Evolutionary conservation across 1,140 invertebrate genomes (phyloP).

Genomic region (Papilio glaucus): DNA sequence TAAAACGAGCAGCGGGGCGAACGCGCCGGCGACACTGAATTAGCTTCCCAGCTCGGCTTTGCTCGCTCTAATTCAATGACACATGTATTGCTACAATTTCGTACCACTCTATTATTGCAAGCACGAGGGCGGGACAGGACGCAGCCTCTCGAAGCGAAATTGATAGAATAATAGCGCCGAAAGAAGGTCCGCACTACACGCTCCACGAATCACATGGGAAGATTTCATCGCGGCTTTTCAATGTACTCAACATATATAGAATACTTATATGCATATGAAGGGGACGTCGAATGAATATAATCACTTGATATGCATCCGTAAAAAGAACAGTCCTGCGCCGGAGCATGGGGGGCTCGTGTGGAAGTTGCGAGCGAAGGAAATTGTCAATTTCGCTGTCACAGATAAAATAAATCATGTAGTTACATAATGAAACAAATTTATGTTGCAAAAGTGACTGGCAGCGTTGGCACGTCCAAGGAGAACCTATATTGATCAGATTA

Average conservation of each 20-base stretch:
- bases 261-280: constrained; percentile 16
- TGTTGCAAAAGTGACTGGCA: too few species aligned
- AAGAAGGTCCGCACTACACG: constrained; percentile 34
- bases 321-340: constrained; percentile 42
- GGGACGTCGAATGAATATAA: constrained; percentile 33
- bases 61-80: constrained; percentile 71
- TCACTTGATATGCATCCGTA: constrained; percentile 33
- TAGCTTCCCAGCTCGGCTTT: constrained; percentile 47
- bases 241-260: background rate
- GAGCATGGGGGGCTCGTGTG: constrained; percentile 54
- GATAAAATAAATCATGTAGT: constrained; percentile 39
- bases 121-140: constrained; percentile 72
- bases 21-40: constrained; percentile 63
- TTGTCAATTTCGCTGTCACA: constrained; percentile 54
- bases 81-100: constrained; percentile 75
- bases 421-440: too few species aligned
- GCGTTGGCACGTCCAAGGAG: too few species aligned
- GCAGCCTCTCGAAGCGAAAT: constrained; percentile 70
- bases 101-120: constrained; percentile 66
- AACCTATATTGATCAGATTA: too few species aligned
- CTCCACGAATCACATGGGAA: constrained; percentile 34
- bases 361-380: constrained; percentile 53
- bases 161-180: constrained; percentile 57
- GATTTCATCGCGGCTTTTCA: background rate
- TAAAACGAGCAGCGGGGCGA: constrained; percentile 52